Conservation (phyloP, 2,113 vertebrate genomes). For the Etheostoma cragini region DNA sequence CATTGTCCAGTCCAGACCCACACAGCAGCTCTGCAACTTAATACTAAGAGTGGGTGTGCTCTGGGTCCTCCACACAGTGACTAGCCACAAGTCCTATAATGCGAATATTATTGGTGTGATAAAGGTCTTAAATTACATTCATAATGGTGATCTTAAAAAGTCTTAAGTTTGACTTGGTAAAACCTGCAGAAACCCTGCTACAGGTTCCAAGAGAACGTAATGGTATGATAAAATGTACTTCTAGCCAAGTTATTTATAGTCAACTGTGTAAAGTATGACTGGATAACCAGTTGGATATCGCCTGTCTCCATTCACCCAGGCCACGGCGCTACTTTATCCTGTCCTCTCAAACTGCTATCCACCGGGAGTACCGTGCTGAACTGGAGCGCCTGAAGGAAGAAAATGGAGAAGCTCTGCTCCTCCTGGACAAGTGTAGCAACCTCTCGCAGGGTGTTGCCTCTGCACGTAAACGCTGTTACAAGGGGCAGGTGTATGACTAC, state of each 20-base stretch:
- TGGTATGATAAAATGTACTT: background rate
- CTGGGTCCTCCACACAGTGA: no score
- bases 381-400: constrained; percentile 92
- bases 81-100: no score
- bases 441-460: constrained; percentile 89
- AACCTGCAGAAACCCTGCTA: no score
- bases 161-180: no score
- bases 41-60: no score
- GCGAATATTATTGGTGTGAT: no score
- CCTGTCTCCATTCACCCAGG: constrained; percentile 70
- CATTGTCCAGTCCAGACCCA: no score
- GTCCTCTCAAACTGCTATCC: constrained; percentile 92
- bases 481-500: constrained; percentile 93
- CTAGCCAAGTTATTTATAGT: background rate
- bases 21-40: no score
- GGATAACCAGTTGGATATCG: background rate
- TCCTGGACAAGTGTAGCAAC: constrained; percentile 94
- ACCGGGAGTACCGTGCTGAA: constrained; percentile 91
- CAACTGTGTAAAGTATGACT: background rate
- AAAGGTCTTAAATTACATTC: no score
- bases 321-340: constrained; percentile 92
- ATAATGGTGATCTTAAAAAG: no score
- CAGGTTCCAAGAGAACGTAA: background rate
- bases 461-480: constrained; percentile 90
- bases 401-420: constrained; percentile 89